A percentile compares a stretch with the other conserved stretches of the same genome.
phyloP scores from a whole-genome alignment of 2,113 vertebrate genomes.

The Sisor rabdophorus region DNA sequence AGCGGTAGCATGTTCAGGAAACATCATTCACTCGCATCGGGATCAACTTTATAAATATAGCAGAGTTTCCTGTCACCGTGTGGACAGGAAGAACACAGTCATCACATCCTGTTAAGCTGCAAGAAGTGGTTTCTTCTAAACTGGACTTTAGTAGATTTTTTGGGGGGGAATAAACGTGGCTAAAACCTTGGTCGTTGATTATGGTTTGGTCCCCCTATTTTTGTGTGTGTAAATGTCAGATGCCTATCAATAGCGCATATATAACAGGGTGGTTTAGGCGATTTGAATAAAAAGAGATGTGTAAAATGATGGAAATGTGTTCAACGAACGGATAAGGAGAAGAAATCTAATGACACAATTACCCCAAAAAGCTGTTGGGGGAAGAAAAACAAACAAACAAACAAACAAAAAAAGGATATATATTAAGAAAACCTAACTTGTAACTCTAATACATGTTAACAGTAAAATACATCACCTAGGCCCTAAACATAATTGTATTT shows the following conservation, averaged over 20 bases:
- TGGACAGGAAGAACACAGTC: conserved; percentile 21
- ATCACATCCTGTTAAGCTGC: conserved; percentile 18
- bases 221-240: conserved; percentile 48
- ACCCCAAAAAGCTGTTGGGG: conserved; percentile 43
- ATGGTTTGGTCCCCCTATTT: conserved; percentile 66
- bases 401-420: conserved; percentile 65
- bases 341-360: conserved; percentile 20
- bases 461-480: conserved; percentile 68
- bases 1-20: conserved; percentile 2
- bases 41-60: conserved; percentile 9
- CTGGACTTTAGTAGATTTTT: too few species aligned
- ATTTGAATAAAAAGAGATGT: conserved; percentile 39
- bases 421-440: conserved; percentile 62
- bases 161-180: not conserved
- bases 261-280: not conserved
- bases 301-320: conserved; percentile 36
- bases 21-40: not conserved
- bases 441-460: conserved; percentile 65
- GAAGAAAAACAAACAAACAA: conserved; percentile 51
- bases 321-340: conserved; percentile 20
- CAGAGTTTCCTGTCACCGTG: not conserved
- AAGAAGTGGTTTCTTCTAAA: not conserved
- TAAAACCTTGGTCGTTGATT: conserved; percentile 62
- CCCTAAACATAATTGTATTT: conserved; percentile 62
- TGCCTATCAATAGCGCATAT: conserved; percentile 28